Percentiles rank a stretch among this genome's conserved stretches.
These are phyloP conservation scores for Momotus momota DNA, from an alignment of 2,797 vertebrate species.

Conservation along the genomic window DNA sequence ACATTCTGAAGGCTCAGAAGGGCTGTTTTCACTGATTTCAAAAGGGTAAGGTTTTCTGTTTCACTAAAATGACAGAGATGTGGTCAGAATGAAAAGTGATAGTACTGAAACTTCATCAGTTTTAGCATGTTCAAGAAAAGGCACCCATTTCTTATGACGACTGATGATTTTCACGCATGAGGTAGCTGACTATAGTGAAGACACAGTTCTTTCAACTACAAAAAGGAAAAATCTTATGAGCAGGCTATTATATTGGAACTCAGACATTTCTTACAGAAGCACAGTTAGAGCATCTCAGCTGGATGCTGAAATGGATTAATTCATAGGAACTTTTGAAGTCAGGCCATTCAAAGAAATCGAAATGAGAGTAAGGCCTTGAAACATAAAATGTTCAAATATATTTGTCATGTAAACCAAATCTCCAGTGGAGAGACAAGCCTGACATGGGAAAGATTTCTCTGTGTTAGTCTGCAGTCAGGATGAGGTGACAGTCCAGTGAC, in stretches of 20 bases:
- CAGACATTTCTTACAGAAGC: neutral
- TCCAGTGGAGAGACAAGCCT: neutral
- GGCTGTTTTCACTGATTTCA: neutral
- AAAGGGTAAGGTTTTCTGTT: neutral
- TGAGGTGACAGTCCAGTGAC: neutral
- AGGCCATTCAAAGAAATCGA: neutral
- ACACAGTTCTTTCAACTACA: neutral
- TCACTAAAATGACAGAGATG: neutral
- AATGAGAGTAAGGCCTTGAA: neutral
- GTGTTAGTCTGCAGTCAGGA: neutral
- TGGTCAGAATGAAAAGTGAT: neutral
- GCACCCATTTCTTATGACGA: neutral
- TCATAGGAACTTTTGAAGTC: neutral
- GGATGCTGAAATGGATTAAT: neutral
- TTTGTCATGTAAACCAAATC: neutral
- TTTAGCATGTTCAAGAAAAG: neutral
- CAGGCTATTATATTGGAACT: neutral
- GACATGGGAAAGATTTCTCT: accelerated
- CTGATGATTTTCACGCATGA: neutral
- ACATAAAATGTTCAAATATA: neutral
- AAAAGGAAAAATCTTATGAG: neutral
- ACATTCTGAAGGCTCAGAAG: neutral
- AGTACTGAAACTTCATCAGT: neutral
- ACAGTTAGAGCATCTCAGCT: neutral
- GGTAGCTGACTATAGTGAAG: neutral